Evolutionary conservation across 2,113 vertebrate genomes (phyloP).

Genomic region (Chinchilla lanigera): DNA sequence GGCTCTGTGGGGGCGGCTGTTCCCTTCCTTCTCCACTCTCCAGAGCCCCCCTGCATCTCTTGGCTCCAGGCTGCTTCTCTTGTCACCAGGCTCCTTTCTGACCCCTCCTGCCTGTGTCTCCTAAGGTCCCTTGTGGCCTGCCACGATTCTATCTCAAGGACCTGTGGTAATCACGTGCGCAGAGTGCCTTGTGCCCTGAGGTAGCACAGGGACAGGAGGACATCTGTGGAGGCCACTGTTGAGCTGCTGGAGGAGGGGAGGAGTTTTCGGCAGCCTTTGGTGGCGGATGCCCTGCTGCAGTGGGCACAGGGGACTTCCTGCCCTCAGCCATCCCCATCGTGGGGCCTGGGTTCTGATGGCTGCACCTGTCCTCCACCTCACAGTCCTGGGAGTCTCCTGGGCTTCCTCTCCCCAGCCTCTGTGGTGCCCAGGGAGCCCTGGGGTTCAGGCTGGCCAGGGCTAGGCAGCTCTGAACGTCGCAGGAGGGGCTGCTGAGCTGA

Average conservation of each 20-base stretch:
- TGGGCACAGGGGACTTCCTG: neutral
- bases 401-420: neutral
- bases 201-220: no score
- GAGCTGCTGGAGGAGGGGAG: neutral
- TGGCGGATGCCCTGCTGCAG: neutral
- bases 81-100: neutral
- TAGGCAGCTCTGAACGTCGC: neutral
- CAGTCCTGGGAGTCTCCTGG: neutral
- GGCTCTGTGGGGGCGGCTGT: neutral
- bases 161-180: neutral
- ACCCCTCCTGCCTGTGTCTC: neutral
- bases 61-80: neutral
- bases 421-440: neutral
- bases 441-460: neutral
- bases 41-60: neutral
- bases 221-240: neutral
- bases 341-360: neutral
- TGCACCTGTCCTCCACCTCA: neutral
- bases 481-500: neutral
- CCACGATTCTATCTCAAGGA: neutral
- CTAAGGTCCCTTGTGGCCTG: neutral
- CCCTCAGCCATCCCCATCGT: neutral
- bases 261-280: neutral
- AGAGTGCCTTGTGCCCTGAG: no score
- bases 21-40: neutral